Base-by-base conservation (phyloP, 2,113 vertebrate genomes). In the Struthio camelus region DNA sequence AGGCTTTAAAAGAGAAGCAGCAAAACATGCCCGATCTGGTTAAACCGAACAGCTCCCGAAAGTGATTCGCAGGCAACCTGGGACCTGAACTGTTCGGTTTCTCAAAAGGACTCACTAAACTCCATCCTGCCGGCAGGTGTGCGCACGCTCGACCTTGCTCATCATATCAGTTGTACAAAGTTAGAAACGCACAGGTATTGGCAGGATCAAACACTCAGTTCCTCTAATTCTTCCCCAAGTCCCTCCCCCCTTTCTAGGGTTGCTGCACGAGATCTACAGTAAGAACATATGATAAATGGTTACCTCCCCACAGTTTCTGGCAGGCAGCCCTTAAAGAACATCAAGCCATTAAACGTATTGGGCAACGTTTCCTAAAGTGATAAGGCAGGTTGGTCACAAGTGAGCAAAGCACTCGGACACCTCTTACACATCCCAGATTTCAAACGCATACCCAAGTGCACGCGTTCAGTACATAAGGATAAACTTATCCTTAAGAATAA, bases 361-460 rank as follows among this genome's bases (percentile, higher is more conserved):
- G 50, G 28, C 50, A 65, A 22, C 15, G 0, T 0, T 7, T 89
- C 73, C 79, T 30, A 17, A 72, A 38, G 18, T 34, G 28, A 34
- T 6, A 32, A 0, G 0, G 48, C 51, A 73, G 0, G 0, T 32
- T 1, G 17, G 64, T 1, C 19, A 3, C 1, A 1, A n/a, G 23
- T 22, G 73, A 15, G 34, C 38, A 59, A 69, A 80, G 61, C 53
- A 16, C 44, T 79, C 1, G 0, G 71, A 7, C 34, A 34, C 7
- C 69, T 4, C 23, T n/a, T 34, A 9, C 30, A 19, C 7, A 22
- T 27, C 38, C n/a, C 62, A 24, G 34, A 4, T 36, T 25, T 79
- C 66, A 67, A 61, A 11, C 6, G 4, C 0, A 0, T 1, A 1
- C 28, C 87, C 24, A 28, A 0, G 2, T 23, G 28, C 34, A 18